Conservation (phyloP, 2,113 vertebrate species). For the Leucopsar rothschildi region DNA sequence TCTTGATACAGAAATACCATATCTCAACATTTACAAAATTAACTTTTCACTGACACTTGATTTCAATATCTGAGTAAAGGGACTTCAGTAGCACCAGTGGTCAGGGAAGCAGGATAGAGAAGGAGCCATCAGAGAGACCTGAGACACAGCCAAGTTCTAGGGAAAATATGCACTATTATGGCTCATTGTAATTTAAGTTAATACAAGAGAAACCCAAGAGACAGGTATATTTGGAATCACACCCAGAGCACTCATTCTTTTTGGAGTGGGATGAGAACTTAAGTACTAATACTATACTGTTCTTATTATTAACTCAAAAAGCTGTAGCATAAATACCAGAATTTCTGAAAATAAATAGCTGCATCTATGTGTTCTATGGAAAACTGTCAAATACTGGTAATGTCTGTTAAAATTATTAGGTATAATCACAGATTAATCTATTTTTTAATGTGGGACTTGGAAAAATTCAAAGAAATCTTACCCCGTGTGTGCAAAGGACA, state of each 20-base stretch:
- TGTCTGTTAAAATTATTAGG: not conserved
- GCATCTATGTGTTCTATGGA: not conserved
- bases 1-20: not conserved
- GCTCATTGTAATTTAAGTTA: slow-evolving; percentile 15
- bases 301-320: not conserved
- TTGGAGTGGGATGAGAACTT: not conserved
- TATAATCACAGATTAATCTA: not conserved
- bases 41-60: not conserved
- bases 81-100: not conserved
- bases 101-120: not conserved
- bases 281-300: not conserved
- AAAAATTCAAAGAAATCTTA: slow-evolving; percentile 5
- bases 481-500: not conserved
- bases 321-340: not conserved
- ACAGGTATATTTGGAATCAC: slow-evolving; percentile 17
- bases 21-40: not conserved
- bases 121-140: not conserved
- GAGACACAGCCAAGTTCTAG: not conserved
- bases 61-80: not conserved
- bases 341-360: not conserved
- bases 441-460: not conserved
- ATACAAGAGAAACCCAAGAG: not conserved
- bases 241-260: not conserved
- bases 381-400: not conserved
- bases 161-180: slow-evolving; percentile 6